Conservation (phyloP, 1,140 invertebrate species). For the Drosophila watanabei region DNA sequence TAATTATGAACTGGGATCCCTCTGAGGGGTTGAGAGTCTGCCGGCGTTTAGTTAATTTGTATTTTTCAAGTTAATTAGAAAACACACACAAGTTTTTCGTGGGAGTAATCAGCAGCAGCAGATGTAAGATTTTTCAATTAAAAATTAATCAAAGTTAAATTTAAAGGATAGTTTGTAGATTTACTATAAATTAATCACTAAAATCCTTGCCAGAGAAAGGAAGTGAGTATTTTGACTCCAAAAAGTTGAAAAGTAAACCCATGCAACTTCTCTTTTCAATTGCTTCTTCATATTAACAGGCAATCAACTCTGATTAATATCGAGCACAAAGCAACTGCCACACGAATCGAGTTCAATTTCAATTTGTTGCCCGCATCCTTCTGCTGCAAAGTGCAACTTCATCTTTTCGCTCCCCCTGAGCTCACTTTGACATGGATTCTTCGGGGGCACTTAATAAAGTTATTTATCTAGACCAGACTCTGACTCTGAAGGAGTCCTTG, state of each 20-base stretch:
- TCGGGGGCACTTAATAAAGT: conserved; percentile 65
- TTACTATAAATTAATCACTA: background rate
- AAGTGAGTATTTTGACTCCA: too few relatives aligned
- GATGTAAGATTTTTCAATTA: background rate
- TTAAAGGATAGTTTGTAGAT: background rate
- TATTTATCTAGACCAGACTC: conserved; percentile 47
- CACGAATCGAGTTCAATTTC: conserved; percentile 49
- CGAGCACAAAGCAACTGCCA: conserved; percentile 28
- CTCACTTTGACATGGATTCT: conserved; percentile 23
- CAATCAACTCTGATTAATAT: conserved; percentile 60
- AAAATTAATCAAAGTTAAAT: background rate
- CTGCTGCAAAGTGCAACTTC: conserved; percentile 14
- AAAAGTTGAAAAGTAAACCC: conserved; percentile 26
- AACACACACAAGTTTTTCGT: conserved; percentile 34
- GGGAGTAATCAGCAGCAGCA: background rate
- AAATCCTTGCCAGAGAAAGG: background rate
- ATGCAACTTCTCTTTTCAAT: conserved; percentile 24
- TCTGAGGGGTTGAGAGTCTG: conserved; percentile 18
- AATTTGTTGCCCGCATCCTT: conserved; percentile 41
- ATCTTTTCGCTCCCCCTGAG: background rate
- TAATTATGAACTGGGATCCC: conserved; percentile 47
- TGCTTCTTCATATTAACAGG: conserved; percentile 39
- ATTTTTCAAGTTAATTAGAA: conserved; percentile 48
- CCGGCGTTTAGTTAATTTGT: conserved; percentile 56
- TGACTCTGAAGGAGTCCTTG: conserved; percentile 20